Percentiles rank a stretch among this genome's conserved stretches.
phyloP scores from a whole-genome alignment of 1,140 invertebrate genomes.

The Coelopa frigida region DNA sequence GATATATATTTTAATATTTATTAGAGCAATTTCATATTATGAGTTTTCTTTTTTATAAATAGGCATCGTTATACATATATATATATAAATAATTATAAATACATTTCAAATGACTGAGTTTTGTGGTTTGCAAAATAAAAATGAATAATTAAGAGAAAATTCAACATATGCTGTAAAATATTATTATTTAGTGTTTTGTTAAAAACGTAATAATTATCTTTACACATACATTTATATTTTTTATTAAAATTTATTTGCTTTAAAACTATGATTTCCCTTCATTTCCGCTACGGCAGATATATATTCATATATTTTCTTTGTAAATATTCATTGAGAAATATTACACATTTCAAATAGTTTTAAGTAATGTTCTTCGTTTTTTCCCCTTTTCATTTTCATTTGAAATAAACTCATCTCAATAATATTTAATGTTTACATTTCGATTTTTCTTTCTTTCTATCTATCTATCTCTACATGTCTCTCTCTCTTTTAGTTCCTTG shows the following conservation, averaged over 20 bases:
- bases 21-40: constrained; percentile 2
- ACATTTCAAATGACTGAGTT: constrained; percentile 1
- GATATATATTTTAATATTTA: constrained; percentile 7
- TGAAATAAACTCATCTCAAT: constrained; percentile 1
- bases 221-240: no score
- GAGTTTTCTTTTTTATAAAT: background rate
- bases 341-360: background rate
- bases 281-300: no score
- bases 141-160: background rate
- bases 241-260: no score
- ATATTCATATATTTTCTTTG: no score
- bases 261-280: no score
- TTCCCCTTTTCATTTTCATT: background rate
- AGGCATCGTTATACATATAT: background rate
- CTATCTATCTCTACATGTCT: constrained; percentile 6
- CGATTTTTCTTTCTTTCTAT: background rate
- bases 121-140: background rate
- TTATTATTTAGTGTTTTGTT: background rate
- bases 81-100: constrained; percentile 5
- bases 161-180: background rate
- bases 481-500: constrained; percentile 3
- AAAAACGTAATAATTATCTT: background rate
- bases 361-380: constrained; percentile 5
- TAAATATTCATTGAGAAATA: no score
- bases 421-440: constrained; percentile 8